These are phyloP conservation scores for Mnemiopsis leidyi DNA, from an alignment of 37 sponge, comb jelly and placozoan species.

Conservation along the genomic window DNA sequence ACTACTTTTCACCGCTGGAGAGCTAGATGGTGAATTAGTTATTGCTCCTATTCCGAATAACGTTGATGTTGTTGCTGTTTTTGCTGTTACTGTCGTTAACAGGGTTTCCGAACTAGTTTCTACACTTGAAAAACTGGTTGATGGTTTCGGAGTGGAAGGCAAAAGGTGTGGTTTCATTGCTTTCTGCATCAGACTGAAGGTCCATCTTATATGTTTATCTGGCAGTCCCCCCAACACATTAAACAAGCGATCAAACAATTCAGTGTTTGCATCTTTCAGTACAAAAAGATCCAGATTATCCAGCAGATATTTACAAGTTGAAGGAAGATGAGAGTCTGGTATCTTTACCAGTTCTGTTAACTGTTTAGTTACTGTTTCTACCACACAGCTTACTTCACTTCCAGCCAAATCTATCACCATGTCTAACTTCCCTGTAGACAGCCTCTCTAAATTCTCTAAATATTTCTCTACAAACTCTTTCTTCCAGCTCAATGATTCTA, in stretches of 20 bases:
- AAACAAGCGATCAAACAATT: neutral
- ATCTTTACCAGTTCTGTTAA: neutral
- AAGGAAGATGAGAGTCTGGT: neutral
- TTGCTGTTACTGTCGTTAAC: too few relatives aligned
- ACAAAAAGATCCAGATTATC: neutral
- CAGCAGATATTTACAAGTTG: neutral
- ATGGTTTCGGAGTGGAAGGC: too few relatives aligned
- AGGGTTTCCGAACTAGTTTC: too few relatives aligned
- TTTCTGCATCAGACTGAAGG: too few relatives aligned
- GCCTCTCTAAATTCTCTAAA: neutral
- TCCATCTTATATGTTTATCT: neutral
- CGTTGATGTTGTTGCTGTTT: too few relatives aligned
- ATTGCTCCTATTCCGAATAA: too few relatives aligned
- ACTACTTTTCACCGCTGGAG: too few relatives aligned
- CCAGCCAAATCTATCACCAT: neutral
- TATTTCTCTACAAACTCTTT: neutral
- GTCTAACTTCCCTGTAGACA: neutral
- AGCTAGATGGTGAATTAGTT: too few relatives aligned
- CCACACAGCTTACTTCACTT: neutral
- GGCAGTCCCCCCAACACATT: neutral
- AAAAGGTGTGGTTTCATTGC: too few relatives aligned
- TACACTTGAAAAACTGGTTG: too few relatives aligned
- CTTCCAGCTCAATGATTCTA: neutral
- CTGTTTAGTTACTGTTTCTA: neutral
- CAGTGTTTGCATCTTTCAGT: neutral